Conservation (phyloP, 1,140 invertebrate genomes). For the Tetramorium simillimum region DNA sequence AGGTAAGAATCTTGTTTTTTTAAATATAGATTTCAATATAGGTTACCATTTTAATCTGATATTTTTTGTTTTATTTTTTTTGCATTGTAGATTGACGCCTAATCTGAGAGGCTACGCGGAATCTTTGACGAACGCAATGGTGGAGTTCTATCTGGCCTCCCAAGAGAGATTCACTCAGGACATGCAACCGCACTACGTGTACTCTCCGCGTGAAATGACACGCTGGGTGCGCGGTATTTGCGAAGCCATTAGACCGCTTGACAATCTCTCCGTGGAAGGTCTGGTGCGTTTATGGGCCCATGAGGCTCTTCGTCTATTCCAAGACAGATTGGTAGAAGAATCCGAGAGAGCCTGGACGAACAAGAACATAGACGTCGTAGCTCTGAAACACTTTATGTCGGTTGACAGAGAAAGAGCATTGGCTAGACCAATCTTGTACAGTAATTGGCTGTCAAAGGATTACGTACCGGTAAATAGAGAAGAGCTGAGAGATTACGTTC, state of each 20-base stretch:
- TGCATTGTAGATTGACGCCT: slow-evolving; percentile 90
- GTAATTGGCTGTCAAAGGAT: slow-evolving; percentile 99
- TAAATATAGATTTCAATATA: not conserved
- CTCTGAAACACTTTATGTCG: slow-evolving; percentile 97
- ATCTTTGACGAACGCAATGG: slow-evolving; percentile 99
- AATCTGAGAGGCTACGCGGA: slow-evolving; percentile 96
- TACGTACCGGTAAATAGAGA: slow-evolving; percentile 98
- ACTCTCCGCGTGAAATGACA: slow-evolving; percentile 99
- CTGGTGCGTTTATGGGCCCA: slow-evolving; percentile 99
- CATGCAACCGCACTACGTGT: slow-evolving; percentile 99
- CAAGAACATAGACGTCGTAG: slow-evolving; percentile 98
- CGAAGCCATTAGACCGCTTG: slow-evolving; percentile 98
- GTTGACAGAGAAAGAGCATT: slow-evolving; percentile 95
- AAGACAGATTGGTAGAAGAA: slow-evolving; percentile 97
- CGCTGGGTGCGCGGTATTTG: slow-evolving; percentile 99
- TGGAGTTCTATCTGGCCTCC: slow-evolving; percentile 98
- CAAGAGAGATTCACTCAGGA: slow-evolving; percentile 99
- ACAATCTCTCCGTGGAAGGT: slow-evolving; percentile 96
- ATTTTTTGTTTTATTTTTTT: slow-evolving; percentile 18
- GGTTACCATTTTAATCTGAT: not conserved
- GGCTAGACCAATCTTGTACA: slow-evolving; percentile 97
- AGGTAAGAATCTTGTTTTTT: slow-evolving; percentile 82
- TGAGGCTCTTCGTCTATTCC: slow-evolving; percentile 98
- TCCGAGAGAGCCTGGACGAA: slow-evolving; percentile 98
- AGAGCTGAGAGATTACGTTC: slow-evolving; percentile 97